Percentiles rank a stretch among this genome's conserved stretches.
Conservation (phyloP, 2,797 vertebrate species). For the Luscinia megarhynchos region DNA sequence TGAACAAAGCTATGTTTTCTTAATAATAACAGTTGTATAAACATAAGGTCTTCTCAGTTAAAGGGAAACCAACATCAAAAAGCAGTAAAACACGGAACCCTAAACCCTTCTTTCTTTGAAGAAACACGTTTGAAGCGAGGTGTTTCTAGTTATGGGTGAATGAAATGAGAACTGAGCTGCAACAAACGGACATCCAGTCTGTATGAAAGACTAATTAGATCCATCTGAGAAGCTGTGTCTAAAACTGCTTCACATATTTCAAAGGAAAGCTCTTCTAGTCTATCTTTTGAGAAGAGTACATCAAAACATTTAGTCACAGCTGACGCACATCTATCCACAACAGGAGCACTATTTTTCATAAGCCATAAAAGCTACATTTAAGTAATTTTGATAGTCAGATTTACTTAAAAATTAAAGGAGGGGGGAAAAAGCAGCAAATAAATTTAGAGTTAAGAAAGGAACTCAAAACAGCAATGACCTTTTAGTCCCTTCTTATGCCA, state of each 20-base stretch:
- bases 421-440: background rate
- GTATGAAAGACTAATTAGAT: conserved; percentile 89
- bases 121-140: conserved; percentile 86
- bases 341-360: conserved; percentile 71
- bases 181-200: conserved; percentile 84
- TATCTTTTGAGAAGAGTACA: conserved; percentile 78
- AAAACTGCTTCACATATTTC: conserved; percentile 83
- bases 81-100: conserved; percentile 87
- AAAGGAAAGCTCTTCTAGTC: conserved; percentile 79
- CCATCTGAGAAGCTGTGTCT: conserved; percentile 85
- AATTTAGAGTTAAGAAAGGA: conserved; percentile 42
- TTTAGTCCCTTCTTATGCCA: background rate
- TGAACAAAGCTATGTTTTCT: conserved; percentile 82
- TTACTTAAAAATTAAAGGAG: conserved; percentile 59
- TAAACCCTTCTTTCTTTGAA: conserved; percentile 85
- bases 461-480: background rate
- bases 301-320: conserved; percentile 83
- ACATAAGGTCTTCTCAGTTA: conserved; percentile 86
- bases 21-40: conserved; percentile 91
- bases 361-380: conserved; percentile 70
- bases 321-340: conserved; percentile 67
- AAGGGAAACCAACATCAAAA: conserved; percentile 90
- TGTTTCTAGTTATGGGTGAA: conserved; percentile 90
- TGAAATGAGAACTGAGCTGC: conserved; percentile 87
- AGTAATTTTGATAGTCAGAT: conserved; percentile 60